Percentiles rank a stretch among this genome's conserved stretches.
phyloP scores from a whole-genome alignment of 2,113 vertebrate species.

The Leucopternis melanops region DNA sequence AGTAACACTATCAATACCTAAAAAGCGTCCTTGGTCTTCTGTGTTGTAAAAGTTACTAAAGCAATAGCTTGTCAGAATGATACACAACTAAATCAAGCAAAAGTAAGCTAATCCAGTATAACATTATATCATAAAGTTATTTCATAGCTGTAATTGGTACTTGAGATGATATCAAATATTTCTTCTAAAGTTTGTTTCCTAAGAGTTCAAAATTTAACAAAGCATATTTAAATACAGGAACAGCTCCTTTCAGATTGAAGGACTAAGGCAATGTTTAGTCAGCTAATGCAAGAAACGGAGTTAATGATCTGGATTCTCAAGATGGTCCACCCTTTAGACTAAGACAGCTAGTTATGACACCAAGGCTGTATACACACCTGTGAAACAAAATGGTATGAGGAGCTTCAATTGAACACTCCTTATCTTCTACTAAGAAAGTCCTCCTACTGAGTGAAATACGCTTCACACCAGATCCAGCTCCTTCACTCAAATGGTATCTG shows the following conservation, averaged over 20 bases:
- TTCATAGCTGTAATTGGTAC: neutral
- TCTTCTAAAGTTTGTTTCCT: neutral
- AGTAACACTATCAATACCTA: neutral
- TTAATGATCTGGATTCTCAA: neutral
- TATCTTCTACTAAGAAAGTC: neutral
- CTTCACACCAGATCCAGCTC: neutral
- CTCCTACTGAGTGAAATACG: neutral
- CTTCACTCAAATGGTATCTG: neutral
- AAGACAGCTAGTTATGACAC: neutral
- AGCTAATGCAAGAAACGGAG: neutral
- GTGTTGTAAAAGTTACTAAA: neutral
- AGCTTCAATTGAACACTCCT: neutral
- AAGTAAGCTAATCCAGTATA: neutral
- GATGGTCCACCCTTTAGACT: neutral
- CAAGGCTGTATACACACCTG: neutral
- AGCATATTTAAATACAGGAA: neutral
- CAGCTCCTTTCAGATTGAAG: neutral
- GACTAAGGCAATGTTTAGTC: neutral
- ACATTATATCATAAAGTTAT: neutral
- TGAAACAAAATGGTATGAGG: neutral
- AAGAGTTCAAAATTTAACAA: neutral
- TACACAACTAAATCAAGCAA: neutral
- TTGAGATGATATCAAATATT: neutral
- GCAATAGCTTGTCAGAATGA: neutral
- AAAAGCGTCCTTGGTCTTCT: neutral